A percentile compares a stretch with the other conserved stretches of the same genome.
These are phyloP conservation scores for Eleutherodactylus coqui DNA, from an alignment of 2,797 vertebrate genomes.

Conservation along the genomic window DNA sequence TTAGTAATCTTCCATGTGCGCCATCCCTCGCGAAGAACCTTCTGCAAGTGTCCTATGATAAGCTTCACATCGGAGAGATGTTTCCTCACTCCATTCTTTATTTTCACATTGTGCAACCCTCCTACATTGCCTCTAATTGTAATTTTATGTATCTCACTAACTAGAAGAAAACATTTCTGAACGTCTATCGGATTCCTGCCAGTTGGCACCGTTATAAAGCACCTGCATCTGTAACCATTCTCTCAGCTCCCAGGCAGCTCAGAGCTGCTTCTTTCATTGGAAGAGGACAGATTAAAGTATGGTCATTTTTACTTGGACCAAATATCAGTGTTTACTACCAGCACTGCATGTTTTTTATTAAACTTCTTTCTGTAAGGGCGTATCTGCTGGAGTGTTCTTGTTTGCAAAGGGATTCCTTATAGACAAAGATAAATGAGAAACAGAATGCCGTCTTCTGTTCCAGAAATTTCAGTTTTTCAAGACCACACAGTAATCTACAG, in stretches of 20 bases:
- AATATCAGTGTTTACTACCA: conserved; percentile 43
- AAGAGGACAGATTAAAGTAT: conserved; percentile 24
- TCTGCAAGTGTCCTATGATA: not conserved
- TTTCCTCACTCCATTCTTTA: not conserved
- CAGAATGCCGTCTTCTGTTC: conserved; percentile 27
- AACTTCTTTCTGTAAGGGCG: conserved; percentile 26
- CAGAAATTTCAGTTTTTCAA: conserved; percentile 24
- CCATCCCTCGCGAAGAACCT: not conserved
- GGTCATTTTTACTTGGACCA: conserved; percentile 34
- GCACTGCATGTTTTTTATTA: conserved; percentile 10
- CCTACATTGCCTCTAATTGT: not conserved
- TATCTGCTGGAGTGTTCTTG: conserved; percentile 36
- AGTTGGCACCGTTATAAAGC: conserved; percentile 35
- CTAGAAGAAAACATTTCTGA: not conserved
- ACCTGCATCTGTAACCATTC: conserved; percentile 33
- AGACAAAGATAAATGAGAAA: conserved; percentile 53
- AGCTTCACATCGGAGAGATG: not conserved
- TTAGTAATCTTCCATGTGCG: not conserved
- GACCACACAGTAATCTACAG: conserved; percentile 38
- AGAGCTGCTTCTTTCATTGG: conserved; percentile 22
- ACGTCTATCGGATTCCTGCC: conserved; percentile 23
- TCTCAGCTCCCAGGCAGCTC: conserved; percentile 22
- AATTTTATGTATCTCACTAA: conserved; percentile 13
- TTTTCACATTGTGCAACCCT: not conserved
- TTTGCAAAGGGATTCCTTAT: conserved; percentile 43